Base-by-base conservation (phyloP, 2,113 vertebrate species). In the Leptosomus discolor region DNA sequence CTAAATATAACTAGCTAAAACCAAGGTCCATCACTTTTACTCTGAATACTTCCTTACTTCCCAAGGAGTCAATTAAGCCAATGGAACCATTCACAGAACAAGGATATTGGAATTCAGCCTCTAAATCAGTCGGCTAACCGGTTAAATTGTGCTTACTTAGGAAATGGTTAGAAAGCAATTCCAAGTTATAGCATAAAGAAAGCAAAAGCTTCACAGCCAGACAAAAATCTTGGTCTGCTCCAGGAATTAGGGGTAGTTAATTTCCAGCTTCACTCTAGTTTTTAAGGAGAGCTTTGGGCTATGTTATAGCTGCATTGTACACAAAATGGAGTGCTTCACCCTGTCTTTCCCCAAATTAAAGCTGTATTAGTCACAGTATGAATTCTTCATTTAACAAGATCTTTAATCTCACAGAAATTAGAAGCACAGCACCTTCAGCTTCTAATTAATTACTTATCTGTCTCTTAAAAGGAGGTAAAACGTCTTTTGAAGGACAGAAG, bases 1-100 rank as follows among this genome's bases (percentile, higher is more conserved):
- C 83, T 84, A 78, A 67, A 77, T 26, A 77, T 36, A 68, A 80
- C 67, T n/a, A 85, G 36, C 53, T 68, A 87, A 91, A 94, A 11
- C 13, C 1, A 1, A 81, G 69, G 65, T 58, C 43, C 60, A 89
- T 54, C 80, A 27, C 48, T 93, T 93, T 50, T 75, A n/a, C 46
- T 71, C 46, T 81, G 82, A 90, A 85, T 77, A 88, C 27, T 64
- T 95, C 37, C 82, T 88, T 86, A 89, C 85, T 94, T 96, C 39
- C 43, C 53, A 81, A 90, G 36, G 39, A 94, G 39, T 78, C 71
- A 94, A 15, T 78, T 51, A 91, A 95, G 80, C 80, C 73, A 89
- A 68, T 61, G 43, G 70, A 91, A 81, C 60, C 43, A 97, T 89
- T 97, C 73, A 90, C 4, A 77, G 51, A 93, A 82, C 12, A 74